Evolutionary conservation across 2,888 invertebrate genomes (phyloP).

Genomic region (Drosophila flavopinicola): DNA sequence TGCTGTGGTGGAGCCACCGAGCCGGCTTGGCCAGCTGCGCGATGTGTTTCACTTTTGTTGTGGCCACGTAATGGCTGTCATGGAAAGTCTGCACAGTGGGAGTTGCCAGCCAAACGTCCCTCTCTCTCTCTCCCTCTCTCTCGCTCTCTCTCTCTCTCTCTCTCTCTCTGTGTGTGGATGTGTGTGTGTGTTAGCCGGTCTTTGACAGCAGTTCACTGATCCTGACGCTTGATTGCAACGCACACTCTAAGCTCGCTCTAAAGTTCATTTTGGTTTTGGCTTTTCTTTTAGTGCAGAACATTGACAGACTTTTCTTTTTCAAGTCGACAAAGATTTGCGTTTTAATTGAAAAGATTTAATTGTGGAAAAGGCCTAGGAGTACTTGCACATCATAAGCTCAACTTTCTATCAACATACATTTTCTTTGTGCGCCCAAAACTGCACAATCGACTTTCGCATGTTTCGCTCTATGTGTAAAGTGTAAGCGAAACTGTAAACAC

Average conservation of each 20-base stretch:
- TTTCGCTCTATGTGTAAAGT: neutral
- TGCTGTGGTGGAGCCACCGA: conserved; percentile 33
- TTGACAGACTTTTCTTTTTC: too few relatives aligned
- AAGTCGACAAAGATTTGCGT: too few relatives aligned
- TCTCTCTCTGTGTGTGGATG: conserved; percentile 4
- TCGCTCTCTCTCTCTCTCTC: neutral
- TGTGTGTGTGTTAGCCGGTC: conserved; percentile 36
- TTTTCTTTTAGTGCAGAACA: too few relatives aligned
- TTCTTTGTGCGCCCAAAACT: too few relatives aligned
- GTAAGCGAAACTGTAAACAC: conserved; percentile 1
- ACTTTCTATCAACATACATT: too few relatives aligned
- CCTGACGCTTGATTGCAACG: conserved; percentile 21
- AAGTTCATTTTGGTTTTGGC: too few relatives aligned
- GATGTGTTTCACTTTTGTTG: conserved; percentile 45
- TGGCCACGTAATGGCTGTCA: conserved; percentile 43
- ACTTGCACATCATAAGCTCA: too few relatives aligned
- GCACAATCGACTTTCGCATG: neutral
- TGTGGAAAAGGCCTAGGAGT: too few relatives aligned
- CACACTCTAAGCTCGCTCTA: too few relatives aligned
- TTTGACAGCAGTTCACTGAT: conserved; percentile 51
- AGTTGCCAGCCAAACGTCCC: conserved; percentile 20
- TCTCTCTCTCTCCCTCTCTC: neutral
- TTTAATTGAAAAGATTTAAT: too few relatives aligned
- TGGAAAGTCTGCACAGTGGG: conserved; percentile 54
- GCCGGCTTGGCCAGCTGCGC: conserved; percentile 64